phyloP scores from a whole-genome alignment of 2,797 vertebrate species.

The Tiaroga cobitis region DNA sequence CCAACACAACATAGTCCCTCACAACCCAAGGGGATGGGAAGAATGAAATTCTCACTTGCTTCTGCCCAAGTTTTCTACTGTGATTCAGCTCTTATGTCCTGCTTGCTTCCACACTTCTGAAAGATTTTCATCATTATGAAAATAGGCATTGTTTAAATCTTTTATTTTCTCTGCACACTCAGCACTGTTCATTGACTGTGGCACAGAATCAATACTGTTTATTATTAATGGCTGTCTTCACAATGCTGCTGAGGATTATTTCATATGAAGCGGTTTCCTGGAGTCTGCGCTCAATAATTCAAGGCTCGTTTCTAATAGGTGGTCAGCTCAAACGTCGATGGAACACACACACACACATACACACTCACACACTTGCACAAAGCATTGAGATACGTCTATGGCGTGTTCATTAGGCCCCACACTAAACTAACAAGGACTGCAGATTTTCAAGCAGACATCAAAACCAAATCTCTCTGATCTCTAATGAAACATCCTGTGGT shows the following conservation, averaged over 20 bases:
- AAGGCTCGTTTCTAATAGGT: conserved; percentile 58
- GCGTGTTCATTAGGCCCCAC: conserved; percentile 42
- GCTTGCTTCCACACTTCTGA: not conserved
- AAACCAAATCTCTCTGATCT: conserved; percentile 42
- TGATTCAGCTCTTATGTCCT: not conserved
- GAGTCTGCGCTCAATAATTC: conserved; percentile 63
- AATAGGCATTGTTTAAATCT: conserved; percentile 33
- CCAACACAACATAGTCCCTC: not conserved
- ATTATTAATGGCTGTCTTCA: conserved; percentile 64
- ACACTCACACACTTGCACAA: conserved; percentile 10
- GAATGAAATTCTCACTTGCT: not conserved
- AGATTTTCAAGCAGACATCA: conserved; percentile 35
- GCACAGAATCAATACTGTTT: conserved; percentile 60
- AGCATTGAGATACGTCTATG: conserved; percentile 27
- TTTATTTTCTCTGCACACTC: conserved; percentile 22
- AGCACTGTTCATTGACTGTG: conserved; percentile 48
- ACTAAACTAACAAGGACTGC: conserved; percentile 37
- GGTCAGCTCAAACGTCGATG: conserved; percentile 52
- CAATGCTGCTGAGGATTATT: conserved; percentile 61
- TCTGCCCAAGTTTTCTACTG: conserved; percentile 1
- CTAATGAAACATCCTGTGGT: conserved; percentile 36
- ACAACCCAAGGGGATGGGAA: not conserved
- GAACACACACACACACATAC: not conserved
- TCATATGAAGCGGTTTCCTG: conserved; percentile 63
- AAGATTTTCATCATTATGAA: conserved; percentile 49